Base-by-base conservation (phyloP, 2,888 invertebrate species). In the Lymantria monacha region DNA sequence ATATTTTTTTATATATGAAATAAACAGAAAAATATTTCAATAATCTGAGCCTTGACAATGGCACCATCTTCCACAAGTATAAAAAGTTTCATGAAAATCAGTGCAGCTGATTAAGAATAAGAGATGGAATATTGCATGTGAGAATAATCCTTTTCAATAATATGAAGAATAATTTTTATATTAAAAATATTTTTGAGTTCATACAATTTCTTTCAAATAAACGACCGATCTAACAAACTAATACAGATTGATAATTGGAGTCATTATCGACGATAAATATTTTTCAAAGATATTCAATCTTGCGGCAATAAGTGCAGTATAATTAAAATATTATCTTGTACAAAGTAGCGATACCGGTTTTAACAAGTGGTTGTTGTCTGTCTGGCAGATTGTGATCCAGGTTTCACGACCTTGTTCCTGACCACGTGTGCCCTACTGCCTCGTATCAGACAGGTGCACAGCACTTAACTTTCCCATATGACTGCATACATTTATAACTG, bases 371-470 rank as follows among this genome's bases (percentile, higher is more conserved):
- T 48, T 47, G 51, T 59, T 48, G 15, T 51, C 9, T 44, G 37
- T 46, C 51, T 44, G 63, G 47, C 50, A 43, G 46, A 46, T 42
- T 60, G 56, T 54, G 53, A 52, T 69, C 72, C 65, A 59, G 59
- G 55, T 55, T 51, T 44, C 46, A 44, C 42, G 62, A 59, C 66
- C 69, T 66, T 69, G 64, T 44, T 66, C 62, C 61, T 49, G 55
- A 56, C 61, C 70, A 61, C 55, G 59, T 59, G 62, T 63, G 66
- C 53, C 61, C 67, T 44, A 76, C 74, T 78, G 72, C 67, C 79
- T 74, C 61, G 66, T 67, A 61, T 66, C 55, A 53, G 55, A 55
- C 57, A 53, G 51, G 55, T 55, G 57, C 43, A 45, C 13, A 49
- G n/a, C 53, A 57, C 51, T 57, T 55, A 55, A 70, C 67, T 67